Evolutionary conservation across 2,888 invertebrate species (phyloP).

Genomic region (Stramonita haemastoma): DNA sequence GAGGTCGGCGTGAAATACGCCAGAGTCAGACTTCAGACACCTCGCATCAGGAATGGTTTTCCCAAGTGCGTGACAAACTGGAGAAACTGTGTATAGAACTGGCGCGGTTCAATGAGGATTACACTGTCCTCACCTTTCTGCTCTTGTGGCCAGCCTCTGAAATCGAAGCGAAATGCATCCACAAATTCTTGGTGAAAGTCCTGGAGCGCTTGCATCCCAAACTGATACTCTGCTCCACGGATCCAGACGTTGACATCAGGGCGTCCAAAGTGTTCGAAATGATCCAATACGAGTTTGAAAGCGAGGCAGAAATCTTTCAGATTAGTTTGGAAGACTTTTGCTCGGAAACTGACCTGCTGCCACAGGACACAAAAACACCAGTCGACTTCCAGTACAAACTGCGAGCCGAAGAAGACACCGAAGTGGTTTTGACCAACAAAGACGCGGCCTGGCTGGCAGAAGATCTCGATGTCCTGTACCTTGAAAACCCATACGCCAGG

Average conservation of each 20-base stretch:
- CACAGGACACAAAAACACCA: not conserved
- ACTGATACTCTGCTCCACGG: slow-evolving; percentile 18
- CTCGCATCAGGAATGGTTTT: slow-evolving; percentile 49
- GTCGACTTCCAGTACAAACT: slow-evolving; percentile 38
- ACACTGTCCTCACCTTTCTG: slow-evolving; percentile 51
- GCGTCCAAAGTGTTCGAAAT: slow-evolving; percentile 15
- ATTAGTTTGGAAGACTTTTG: slow-evolving; percentile 41
- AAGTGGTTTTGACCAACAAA: slow-evolving; percentile 40
- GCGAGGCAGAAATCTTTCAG: not conserved
- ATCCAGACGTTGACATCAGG: not conserved
- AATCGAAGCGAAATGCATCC: slow-evolving; percentile 31
- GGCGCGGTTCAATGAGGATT: slow-evolving; percentile 49
- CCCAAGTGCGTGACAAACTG: slow-evolving; percentile 40
- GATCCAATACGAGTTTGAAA: slow-evolving; percentile 13
- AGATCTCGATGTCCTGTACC: slow-evolving; percentile 55
- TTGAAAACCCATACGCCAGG: slow-evolving; percentile 45
- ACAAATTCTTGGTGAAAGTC: slow-evolving; percentile 38
- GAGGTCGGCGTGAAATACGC: slow-evolving; percentile 49
- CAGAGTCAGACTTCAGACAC: slow-evolving; percentile 52
- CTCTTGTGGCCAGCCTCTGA: slow-evolving; percentile 50
- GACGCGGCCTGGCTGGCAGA: slow-evolving; percentile 52
- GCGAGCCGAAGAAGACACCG: slow-evolving; percentile 37
- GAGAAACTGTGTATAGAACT: slow-evolving; percentile 48
- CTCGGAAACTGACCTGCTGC: slow-evolving; percentile 28
- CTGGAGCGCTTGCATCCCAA: slow-evolving; percentile 28